Base-by-base conservation (phyloP, 2,888 invertebrate species). In the Ethmia dodecea region DNA sequence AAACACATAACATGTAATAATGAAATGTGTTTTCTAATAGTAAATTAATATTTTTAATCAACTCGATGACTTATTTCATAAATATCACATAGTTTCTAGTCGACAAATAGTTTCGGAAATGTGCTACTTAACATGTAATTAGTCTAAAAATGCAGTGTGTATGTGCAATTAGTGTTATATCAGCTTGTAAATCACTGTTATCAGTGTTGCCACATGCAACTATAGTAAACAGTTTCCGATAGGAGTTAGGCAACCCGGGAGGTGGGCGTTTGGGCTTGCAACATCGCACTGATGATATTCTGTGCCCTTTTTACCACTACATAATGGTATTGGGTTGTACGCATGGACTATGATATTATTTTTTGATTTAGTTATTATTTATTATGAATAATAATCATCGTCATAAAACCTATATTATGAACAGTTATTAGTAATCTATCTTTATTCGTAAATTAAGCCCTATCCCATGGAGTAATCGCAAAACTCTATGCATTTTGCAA, bases 131-230 rank as follows among this genome's bases (percentile, higher is more conserved):
- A 22, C 22, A 33, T 35, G 33, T 33, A 36, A 40, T 33, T 22
- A 18, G 24, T 16, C 28, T 13, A 39, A 28, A 33, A 40, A 40
- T 40, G 31, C 18, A 28, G 31, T 34, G 24, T n/a, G n/a, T n/a
- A n/a, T n/a, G 13, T 9, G 35, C 32, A 40, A 40, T 40, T 35
- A 49, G 36, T 35, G 38, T 42, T 44, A 45, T 59, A 65, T 70
- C 57, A 59, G 47, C 31, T 39, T 41, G 53, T 63, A 55, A 60
- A 63, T 66, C 52, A 57, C 40, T 49, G 41, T 46, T 60, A 69
- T 55, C 54, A 60, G 50, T 36, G 53, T 74, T 61, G 49, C 52
- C 43, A 52, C 51, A 60, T 32, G 11, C 24, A 31, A 37, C 9
- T 28, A 13, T 13, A 31, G 31, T 31, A 31, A 38, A 31, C 40